These are phyloP conservation scores for Anseranas semipalmata DNA, from an alignment of 2,113 vertebrate genomes.

Conservation along the genomic window DNA sequence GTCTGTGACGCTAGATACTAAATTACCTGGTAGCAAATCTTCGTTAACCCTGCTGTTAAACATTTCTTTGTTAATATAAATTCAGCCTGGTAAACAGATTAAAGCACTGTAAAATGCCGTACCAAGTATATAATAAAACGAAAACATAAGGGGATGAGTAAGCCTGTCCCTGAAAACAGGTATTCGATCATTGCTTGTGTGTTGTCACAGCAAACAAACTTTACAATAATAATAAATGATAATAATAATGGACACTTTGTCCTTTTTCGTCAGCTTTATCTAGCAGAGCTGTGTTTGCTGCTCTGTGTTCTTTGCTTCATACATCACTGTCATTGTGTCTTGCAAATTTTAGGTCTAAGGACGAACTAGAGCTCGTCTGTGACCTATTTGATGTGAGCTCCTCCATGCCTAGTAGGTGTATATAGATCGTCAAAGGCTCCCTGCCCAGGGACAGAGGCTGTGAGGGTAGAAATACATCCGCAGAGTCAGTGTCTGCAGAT, in stretches of 20 bases:
- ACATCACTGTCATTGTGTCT: not conserved
- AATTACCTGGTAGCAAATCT: not conserved
- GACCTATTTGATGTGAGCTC: fast-evolving
- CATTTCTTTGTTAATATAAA: not conserved
- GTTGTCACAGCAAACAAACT: not conserved
- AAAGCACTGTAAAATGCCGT: not conserved
- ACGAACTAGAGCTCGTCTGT: not conserved
- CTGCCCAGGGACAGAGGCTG: no score
- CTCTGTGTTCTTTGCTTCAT: not conserved
- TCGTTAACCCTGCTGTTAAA: not conserved
- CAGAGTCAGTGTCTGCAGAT: not conserved
- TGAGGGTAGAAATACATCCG: not conserved
- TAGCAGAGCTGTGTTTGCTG: not conserved
- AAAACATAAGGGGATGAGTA: not conserved
- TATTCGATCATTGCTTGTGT: not conserved
- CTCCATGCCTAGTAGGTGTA: fast-evolving
- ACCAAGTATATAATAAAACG: not conserved
- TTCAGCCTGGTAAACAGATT: not conserved
- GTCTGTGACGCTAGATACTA: not conserved
- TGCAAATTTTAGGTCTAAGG: no score
- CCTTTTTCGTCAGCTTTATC: not conserved
- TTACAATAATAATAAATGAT: not conserved
- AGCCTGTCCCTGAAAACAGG: not conserved
- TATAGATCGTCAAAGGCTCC: not conserved
- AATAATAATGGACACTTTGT: not conserved